Conservation (phyloP, 2,797 vertebrate genomes). For the Hylomyscus alleni region DNA sequence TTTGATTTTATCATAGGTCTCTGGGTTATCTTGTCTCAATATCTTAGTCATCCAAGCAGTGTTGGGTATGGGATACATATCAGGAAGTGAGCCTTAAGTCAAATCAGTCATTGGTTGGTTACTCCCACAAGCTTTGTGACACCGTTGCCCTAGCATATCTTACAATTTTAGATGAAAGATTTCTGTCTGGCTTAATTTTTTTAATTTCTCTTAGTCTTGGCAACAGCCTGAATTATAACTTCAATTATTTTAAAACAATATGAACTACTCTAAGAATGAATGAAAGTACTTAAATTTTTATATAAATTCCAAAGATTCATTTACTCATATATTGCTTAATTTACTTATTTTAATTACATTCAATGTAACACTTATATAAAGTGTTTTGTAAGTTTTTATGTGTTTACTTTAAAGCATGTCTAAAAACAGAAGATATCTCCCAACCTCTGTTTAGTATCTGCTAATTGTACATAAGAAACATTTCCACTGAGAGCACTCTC, state of each 20-base stretch:
- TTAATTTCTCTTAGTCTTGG: background rate
- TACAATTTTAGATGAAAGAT: background rate
- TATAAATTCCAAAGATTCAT: background rate
- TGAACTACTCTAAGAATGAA: background rate
- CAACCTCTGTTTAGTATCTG: background rate
- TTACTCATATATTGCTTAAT: background rate
- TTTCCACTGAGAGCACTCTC: background rate
- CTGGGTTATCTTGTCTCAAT: background rate
- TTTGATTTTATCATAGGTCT: background rate
- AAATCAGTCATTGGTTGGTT: background rate
- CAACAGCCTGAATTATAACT: background rate
- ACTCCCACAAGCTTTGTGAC: background rate
- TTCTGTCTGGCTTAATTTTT: background rate
- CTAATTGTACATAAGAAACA: background rate
- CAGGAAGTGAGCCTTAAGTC: background rate
- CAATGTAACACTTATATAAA: background rate
- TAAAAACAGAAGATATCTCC: background rate
- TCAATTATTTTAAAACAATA: background rate
- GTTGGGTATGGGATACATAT: background rate
- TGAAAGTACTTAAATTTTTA: background rate
- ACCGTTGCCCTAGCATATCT: background rate
- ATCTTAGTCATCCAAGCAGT: background rate
- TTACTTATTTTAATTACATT: background rate
- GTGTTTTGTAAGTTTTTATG: background rate
- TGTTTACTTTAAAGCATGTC: background rate